These are phyloP conservation scores for Podarcis cretensis DNA, from an alignment of 2,113 vertebrate genomes.

Conservation along the genomic window DNA sequence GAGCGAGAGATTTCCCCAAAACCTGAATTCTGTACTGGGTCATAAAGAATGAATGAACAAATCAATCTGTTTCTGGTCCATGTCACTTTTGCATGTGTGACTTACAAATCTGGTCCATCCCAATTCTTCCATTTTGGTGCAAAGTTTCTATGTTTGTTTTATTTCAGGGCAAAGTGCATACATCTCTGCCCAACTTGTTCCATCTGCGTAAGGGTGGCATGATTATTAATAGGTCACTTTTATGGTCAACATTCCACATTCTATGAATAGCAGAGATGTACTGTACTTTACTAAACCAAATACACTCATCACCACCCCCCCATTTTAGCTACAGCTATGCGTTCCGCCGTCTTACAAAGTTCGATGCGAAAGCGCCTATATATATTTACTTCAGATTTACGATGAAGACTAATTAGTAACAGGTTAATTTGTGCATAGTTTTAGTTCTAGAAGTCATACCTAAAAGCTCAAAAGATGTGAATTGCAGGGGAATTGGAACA, in stretches of 20 bases:
- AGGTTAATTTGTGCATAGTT: slow-evolving; percentile 42
- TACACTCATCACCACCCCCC: neutral
- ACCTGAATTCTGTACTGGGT: too few relatives aligned
- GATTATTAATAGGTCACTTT: neutral
- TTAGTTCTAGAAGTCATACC: slow-evolving; percentile 42
- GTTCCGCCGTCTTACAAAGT: slow-evolving; percentile 31
- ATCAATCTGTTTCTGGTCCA: too few relatives aligned
- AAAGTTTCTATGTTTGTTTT: neutral
- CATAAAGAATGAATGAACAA: too few relatives aligned
- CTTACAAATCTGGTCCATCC: too few relatives aligned
- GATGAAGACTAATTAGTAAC: slow-evolving; percentile 39
- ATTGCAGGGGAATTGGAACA: slow-evolving; percentile 50
- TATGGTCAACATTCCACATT: rapidly evolving
- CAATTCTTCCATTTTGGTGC: too few relatives aligned
- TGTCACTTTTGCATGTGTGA: too few relatives aligned
- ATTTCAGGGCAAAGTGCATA: neutral
- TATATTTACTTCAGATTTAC: slow-evolving; percentile 34
- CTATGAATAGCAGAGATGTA: neutral
- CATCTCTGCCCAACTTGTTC: neutral
- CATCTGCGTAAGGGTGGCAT: neutral
- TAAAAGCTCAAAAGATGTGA: slow-evolving; percentile 23
- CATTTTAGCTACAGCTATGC: neutral
- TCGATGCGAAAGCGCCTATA: slow-evolving; percentile 42
- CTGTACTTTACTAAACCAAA: neutral
- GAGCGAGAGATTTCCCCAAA: too few relatives aligned